Base-by-base conservation (phyloP, 2,113 vertebrate species). In the Trematomus loennbergii region DNA sequence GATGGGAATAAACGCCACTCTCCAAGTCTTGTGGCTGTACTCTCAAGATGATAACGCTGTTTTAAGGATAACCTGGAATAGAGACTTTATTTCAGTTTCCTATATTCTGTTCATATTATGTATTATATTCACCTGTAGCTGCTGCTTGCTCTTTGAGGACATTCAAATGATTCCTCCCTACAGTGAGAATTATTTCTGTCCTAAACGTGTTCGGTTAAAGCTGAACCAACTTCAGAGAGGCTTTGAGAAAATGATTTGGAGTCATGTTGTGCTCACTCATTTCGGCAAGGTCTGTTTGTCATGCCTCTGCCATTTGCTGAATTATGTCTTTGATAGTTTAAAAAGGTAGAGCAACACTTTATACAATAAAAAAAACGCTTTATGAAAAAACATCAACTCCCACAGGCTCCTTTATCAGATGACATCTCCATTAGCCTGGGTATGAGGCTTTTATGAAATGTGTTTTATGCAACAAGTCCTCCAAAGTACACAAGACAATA, bases 211-310 rank as follows among this genome's bases (percentile, higher is more conserved):
- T 20, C 16, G 43, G 8, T 25, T 16, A 66, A 60, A 49, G 18
- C 25, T 4, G 6, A 13, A 33, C 16, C n/a, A n/a, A 40, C 59
- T 57, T 71, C 50, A 57, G 49, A 70, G 40, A 70, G 25, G 25
- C 40, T 48, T 49, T 60, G 55, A 60, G 18, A 49, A 18, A 40
- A 22, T 33, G 48, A 33, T 13, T 17, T 20, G 55, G 29, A 61
- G 9, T 29, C 12, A 10, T 36, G 11, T 65, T 48, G 40, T 22
- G 36, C 12, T 46, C 10, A 55, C 55, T 63, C 22, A 20, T 55
- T 36, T 70, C 22, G 22, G 18, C 22, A 63, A 15, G 50, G 50
- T 79, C 25, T 36, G 18, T 71, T 57, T 64, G 60, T 49, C 20
- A 53, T 29, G 3, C 16, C 43, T 29, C 55, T 69, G 16, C 36